Conservation (phyloP, 2,113 vertebrate species). For the Grammomys dolichurus region DNA sequence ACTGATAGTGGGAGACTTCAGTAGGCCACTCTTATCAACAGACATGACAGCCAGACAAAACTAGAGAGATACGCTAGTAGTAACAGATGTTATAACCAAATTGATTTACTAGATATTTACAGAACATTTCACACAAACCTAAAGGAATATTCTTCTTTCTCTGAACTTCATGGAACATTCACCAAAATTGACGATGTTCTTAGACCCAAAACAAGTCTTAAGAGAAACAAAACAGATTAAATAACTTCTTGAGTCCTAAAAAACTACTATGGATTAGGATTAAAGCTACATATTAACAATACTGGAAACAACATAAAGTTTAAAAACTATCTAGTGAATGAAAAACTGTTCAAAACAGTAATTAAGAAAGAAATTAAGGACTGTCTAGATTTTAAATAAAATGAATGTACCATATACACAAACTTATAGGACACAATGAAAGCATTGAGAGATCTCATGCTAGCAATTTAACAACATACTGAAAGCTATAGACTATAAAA, state of each 20-base stretch:
- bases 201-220: background rate
- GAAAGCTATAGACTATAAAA: background rate
- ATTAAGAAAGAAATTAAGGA: background rate
- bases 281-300: background rate
- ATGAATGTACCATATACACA: background rate
- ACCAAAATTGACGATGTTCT: background rate
- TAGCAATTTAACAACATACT: background rate
- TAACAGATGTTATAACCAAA: background rate
- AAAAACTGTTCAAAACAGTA: too few species aligned
- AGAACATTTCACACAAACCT: background rate
- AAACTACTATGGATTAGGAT: background rate
- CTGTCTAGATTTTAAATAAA: background rate
- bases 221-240: background rate
- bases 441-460: background rate
- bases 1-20: background rate
- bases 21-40: background rate
- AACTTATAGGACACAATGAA: background rate
- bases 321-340: background rate
- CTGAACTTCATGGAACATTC: background rate
- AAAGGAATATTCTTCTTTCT: background rate
- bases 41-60: background rate
- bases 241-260: background rate
- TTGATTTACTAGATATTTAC: background rate
- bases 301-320: background rate
- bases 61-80: background rate